These are phyloP conservation scores for Pica pica DNA, from an alignment of 2,113 vertebrate genomes.

Conservation along the genomic window DNA sequence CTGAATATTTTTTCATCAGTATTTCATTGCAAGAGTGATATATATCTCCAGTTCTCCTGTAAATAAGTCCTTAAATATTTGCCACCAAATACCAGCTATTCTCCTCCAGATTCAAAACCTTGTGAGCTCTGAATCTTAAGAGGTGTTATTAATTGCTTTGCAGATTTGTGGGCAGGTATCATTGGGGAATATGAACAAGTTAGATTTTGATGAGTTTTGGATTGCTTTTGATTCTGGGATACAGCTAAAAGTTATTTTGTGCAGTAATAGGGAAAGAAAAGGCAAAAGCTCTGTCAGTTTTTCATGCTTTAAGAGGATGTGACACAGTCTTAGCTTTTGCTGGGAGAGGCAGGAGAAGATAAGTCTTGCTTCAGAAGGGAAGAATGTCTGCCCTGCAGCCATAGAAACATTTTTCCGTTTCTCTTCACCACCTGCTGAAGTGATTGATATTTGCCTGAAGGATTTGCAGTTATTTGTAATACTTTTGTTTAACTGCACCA, in stretches of 20 bases:
- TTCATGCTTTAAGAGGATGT: slow-evolving; percentile 39
- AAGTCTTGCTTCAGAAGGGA: slow-evolving; percentile 7
- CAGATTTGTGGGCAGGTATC: not conserved
- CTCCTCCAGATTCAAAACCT: not conserved
- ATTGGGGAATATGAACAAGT: not conserved
- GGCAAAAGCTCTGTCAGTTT: not conserved
- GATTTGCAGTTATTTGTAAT: not conserved
- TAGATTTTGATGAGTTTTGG: not conserved
- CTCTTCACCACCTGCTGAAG: slow-evolving; percentile 46
- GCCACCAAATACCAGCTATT: not conserved
- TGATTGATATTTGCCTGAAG: slow-evolving; percentile 49
- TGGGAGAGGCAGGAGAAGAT: slow-evolving; percentile 19
- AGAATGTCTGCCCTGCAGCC: slow-evolving; percentile 55
- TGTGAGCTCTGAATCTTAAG: not conserved
- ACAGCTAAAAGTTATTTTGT: not conserved
- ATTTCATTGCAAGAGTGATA: not conserved
- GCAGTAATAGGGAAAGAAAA: not conserved
- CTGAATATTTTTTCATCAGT: not conserved
- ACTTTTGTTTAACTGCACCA: not conserved
- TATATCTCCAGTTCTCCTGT: not conserved
- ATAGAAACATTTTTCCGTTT: not conserved
- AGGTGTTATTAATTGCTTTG: not conserved
- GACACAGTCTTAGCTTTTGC: slow-evolving; percentile 18
- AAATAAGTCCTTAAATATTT: not conserved
- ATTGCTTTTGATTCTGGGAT: not conserved